phyloP scores from a whole-genome alignment of 2,888 invertebrate species.

The Helleia helle region DNA sequence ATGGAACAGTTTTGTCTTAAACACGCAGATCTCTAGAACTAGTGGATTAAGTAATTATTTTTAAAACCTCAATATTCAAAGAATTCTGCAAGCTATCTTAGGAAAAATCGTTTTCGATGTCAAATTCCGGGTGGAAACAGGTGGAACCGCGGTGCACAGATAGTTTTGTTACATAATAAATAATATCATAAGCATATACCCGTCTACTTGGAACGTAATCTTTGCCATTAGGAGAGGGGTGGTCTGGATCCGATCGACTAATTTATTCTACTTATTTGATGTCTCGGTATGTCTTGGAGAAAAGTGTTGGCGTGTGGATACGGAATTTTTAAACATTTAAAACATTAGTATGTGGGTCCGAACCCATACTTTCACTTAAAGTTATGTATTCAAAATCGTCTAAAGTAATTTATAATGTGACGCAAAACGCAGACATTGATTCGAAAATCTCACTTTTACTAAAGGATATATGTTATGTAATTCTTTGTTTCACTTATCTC shows the following conservation, averaged over 20 bases:
- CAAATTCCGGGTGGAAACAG: too few species aligned
- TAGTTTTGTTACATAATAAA: too few species aligned
- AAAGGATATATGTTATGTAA: slow-evolving; percentile 4
- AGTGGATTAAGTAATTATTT: too few species aligned
- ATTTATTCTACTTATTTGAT: slow-evolving; percentile 66
- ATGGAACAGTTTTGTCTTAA: too few species aligned
- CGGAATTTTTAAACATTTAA: slow-evolving; percentile 65
- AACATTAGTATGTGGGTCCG: slow-evolving; percentile 63
- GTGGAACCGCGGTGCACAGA: too few species aligned
- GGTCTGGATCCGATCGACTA: slow-evolving; percentile 51
- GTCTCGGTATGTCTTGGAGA: slow-evolving; percentile 52
- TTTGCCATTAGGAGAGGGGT: slow-evolving; percentile 47
- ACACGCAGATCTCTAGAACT: too few species aligned
- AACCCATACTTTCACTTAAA: slow-evolving; percentile 65
- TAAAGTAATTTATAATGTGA: slow-evolving; percentile 61
- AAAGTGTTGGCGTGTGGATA: slow-evolving; percentile 57
- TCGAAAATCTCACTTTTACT: slow-evolving; percentile 23
- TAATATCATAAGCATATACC: too few species aligned
- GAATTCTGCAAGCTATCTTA: too few species aligned
- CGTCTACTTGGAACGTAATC: slow-evolving; percentile 26
- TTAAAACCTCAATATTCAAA: too few species aligned
- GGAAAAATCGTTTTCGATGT: too few species aligned
- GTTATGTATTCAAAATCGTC: slow-evolving; percentile 66
- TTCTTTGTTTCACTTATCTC: neutral
- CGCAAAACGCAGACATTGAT: slow-evolving; percentile 42